These are phyloP conservation scores for Hydropsyche betteni DNA, from an alignment of 2,888 invertebrate genomes.

Conservation along the genomic window DNA sequence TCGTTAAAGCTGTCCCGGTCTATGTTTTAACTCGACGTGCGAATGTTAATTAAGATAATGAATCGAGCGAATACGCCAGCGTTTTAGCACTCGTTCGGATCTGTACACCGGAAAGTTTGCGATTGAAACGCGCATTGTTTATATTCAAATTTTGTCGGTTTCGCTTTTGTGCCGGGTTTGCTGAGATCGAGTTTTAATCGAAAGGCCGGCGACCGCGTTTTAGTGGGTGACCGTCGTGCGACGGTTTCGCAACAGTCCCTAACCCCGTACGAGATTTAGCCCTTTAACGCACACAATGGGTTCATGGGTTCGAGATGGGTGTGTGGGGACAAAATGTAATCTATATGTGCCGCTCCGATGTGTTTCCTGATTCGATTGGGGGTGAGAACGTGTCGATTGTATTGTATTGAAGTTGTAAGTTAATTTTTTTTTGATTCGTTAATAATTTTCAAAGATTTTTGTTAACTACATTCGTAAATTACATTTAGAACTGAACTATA, in stretches of 20 bases:
- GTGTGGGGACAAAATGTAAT: background rate
- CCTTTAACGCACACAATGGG: background rate
- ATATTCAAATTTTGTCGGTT: background rate
- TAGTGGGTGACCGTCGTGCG: no score
- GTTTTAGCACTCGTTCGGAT: no score
- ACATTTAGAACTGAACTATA: no score
- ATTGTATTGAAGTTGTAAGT: no score
- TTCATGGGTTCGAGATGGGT: background rate
- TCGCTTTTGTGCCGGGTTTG: background rate
- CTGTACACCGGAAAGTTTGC: background rate
- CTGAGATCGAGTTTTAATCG: slow-evolving; percentile 5
- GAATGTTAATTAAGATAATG: slow-evolving; percentile 21
- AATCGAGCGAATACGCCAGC: slow-evolving; percentile 4
- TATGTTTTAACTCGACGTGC: background rate
- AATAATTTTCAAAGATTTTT: no score
- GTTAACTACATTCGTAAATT: no score
- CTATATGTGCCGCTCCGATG: no score
- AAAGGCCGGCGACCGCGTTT: slow-evolving; percentile 3
- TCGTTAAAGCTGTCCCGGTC: background rate
- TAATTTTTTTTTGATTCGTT: no score
- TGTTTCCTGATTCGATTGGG: no score
- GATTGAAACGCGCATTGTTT: background rate
- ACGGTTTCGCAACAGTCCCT: no score
- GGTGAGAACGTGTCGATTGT: no score
- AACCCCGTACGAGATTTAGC: background rate